Evolutionary conservation across 2,113 vertebrate species (phyloP), one percentile per base, ranked within the genome.

Genomic region (Pao palembangensis): DNA sequence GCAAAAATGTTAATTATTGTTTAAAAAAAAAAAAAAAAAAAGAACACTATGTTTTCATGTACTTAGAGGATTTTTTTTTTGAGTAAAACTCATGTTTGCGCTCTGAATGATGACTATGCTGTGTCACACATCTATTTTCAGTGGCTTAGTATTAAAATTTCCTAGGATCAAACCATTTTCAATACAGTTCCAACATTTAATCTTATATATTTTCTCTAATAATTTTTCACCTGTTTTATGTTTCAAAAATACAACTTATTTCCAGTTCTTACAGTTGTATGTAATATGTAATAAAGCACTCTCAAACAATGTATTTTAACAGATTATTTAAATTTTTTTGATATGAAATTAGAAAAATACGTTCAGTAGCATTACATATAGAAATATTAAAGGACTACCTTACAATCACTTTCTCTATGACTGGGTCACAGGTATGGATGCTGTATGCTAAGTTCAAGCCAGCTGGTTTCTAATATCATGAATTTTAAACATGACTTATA

Each of bases 141-240:
- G 67, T 76, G 53, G 69, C 51, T 59, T 64, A 60, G 23, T 80
- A 55, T 77, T 58, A 47, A 78, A 47, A 65, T 48, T 51, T 76
- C 38, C 48, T 74, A 25, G 41, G 34, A 38, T 38, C 11, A 38
- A 38, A 38, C 34, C 34, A 38, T 38, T 38, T 38, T 38, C 34
- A 38, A 38, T 38, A 38, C 34, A 38, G 11, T 38, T 12, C 34
- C 34, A 11, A 12, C 34, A 38, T 38, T 38, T 38, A 8, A 11
- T 38, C 42, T 16, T 59, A 58, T 41, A 44, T 47, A n/a, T 47
- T 47, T 47, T 16, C 1, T 20, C 47, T 10, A 18, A n/a, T 19
- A 10, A 20, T 11, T 49, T 18, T 50, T 18, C 19, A 44, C 54
- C 60, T 41, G 60, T 42, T 71, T 53, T 56, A 0, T n/a, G 19